phyloP scores from a whole-genome alignment of 2,113 vertebrate genomes.

The Hemichromis elongatus region DNA sequence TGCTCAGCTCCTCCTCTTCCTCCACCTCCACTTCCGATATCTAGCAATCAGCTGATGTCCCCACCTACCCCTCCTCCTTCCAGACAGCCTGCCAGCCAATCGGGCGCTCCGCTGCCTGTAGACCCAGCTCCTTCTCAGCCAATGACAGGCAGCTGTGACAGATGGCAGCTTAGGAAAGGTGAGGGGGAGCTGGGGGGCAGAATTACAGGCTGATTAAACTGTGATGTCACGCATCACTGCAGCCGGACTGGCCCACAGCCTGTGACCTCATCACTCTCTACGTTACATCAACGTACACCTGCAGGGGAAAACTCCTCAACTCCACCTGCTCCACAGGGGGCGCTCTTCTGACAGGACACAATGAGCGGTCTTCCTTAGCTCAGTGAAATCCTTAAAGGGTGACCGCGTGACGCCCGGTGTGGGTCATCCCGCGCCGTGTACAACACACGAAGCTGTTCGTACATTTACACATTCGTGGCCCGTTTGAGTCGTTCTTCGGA shows the following conservation, averaged over 20 bases:
- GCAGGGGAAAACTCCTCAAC: neutral
- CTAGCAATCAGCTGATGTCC: slow-evolving; percentile 15
- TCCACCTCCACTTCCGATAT: neutral
- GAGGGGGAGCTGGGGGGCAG: neutral
- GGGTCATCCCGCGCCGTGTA: neutral
- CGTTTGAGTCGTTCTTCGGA: neutral
- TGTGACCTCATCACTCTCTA: neutral
- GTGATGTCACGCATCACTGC: neutral
- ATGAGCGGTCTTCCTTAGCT: neutral
- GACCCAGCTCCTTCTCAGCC: neutral
- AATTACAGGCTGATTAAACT: neutral
- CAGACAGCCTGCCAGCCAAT: slow-evolving; percentile 30
- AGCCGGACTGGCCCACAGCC: neutral
- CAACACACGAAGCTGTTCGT: neutral
- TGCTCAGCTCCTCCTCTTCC: neutral
- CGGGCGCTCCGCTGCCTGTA: neutral
- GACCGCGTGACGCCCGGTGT: too few relatives aligned
- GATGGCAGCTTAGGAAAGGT: neutral
- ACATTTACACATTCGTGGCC: neutral
- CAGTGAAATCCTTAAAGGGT: too few relatives aligned
- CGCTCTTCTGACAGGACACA: neutral
- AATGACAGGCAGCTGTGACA: neutral
- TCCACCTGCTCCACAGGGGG: neutral
- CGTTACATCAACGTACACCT: neutral
- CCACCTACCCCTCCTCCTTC: neutral